A percentile compares a stretch with the other conserved stretches of the same genome.
Evolutionary conservation across 2,888 invertebrate genomes (phyloP).

Genomic region (Sacculina carcini): DNA sequence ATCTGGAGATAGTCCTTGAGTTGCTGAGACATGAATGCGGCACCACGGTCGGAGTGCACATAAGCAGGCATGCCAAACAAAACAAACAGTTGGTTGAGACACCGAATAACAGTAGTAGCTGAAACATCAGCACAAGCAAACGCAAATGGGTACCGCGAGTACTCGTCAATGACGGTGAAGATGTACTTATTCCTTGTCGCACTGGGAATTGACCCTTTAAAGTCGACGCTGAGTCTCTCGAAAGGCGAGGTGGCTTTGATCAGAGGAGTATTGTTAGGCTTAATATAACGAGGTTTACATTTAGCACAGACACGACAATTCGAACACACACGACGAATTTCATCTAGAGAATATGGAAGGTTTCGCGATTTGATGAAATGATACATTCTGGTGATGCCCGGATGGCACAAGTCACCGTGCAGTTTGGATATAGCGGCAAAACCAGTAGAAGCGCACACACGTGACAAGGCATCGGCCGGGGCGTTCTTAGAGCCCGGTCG

Average conservation of each 20-base stretch:
- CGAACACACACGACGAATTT: too few species aligned
- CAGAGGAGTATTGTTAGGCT: neutral
- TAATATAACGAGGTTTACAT: too few species aligned
- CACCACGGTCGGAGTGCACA: conserved; percentile 13
- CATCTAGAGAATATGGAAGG: too few species aligned
- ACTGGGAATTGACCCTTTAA: conserved; percentile 14
- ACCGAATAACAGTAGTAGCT: conserved; percentile 8
- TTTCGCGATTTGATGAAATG: too few species aligned
- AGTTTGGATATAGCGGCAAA: neutral
- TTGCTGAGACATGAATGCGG: conserved; percentile 13
- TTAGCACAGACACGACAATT: too few species aligned
- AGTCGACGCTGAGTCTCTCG: conserved; percentile 14
- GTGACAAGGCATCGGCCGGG: neutral
- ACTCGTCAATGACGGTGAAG: conserved; percentile 14
- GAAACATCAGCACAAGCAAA: conserved; percentile 12
- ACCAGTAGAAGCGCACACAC: neutral
- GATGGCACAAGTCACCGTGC: neutral
- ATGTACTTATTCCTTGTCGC: conserved; percentile 11
- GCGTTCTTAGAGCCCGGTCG: neutral
- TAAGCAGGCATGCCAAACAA: conserved; percentile 11
- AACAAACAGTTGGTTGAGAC: conserved; percentile 11
- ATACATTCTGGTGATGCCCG: neutral
- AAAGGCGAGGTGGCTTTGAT: conserved; percentile 13
- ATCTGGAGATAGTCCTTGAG: conserved; percentile 8
- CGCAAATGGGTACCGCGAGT: conserved; percentile 14